Evolutionary conservation across 1,140 invertebrate genomes (phyloP).

Genomic region (Riptortus pedestris): DNA sequence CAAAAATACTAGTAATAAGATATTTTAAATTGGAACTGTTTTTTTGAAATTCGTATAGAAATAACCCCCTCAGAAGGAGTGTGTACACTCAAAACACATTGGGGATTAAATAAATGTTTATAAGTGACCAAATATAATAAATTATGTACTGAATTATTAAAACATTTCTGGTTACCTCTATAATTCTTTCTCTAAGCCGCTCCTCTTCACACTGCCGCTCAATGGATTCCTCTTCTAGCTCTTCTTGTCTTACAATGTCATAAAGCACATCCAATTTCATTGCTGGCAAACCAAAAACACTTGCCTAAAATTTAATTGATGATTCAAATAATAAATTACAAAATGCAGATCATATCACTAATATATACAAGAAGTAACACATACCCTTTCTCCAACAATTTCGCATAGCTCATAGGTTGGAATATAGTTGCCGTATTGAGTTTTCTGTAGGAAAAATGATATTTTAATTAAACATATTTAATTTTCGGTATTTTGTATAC

Average conservation of each 20-base stretch:
- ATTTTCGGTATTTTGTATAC: too few species aligned
- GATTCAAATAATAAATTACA: too few species aligned
- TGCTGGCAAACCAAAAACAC: background rate
- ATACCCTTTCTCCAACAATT: background rate
- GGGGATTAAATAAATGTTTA: too few species aligned
- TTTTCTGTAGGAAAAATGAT: slow-evolving; percentile 8
- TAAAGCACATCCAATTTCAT: background rate
- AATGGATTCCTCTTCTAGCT: background rate
- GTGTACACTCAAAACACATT: too few species aligned
- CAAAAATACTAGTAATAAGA: too few species aligned
- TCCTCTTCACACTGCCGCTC: background rate
- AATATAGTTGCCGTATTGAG: slow-evolving; percentile 19
- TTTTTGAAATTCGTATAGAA: too few species aligned
- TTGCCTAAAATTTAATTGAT: background rate
- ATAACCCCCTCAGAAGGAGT: too few species aligned
- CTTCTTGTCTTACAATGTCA: background rate
- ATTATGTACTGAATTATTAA: too few species aligned
- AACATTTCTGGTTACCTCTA: background rate
- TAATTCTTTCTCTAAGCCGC: background rate
- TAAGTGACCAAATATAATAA: too few species aligned
- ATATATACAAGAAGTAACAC: too few species aligned
- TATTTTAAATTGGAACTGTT: too few species aligned
- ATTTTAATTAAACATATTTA: background rate
- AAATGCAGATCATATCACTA: too few species aligned
- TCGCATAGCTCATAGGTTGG: slow-evolving; percentile 16